A percentile compares a stretch with the other conserved stretches of the same genome.
These are phyloP conservation scores for Nemotelus nigrinus DNA, from an alignment of 2,888 invertebrate species.

Conservation along the genomic window DNA sequence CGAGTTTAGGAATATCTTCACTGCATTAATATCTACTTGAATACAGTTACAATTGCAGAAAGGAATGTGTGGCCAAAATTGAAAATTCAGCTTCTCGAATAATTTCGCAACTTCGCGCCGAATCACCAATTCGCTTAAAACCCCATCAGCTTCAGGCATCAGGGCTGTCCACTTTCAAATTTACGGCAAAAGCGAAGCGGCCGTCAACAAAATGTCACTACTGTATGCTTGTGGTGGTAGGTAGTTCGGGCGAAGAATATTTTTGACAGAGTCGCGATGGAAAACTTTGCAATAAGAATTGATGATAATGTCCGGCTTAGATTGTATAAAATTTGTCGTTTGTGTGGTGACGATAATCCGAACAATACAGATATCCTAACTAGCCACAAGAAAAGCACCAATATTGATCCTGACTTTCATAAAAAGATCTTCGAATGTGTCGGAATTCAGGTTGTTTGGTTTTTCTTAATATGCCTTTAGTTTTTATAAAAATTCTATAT, in stretches of 20 bases:
- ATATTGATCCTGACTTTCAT: constrained; percentile 58
- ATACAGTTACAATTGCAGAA: no score
- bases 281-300: constrained; percentile 63
- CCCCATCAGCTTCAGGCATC: neutral
- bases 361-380: constrained; percentile 59
- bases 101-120: no score
- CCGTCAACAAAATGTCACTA: constrained; percentile 19
- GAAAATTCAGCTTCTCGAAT: no score
- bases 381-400: constrained; percentile 6
- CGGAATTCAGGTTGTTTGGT: constrained; percentile 57
- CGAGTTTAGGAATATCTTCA: no score
- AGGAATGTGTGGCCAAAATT: no score
- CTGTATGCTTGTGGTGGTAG: constrained; percentile 3
- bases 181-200: constrained; percentile 17
- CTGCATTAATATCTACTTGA: no score
- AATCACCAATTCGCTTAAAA: no score
- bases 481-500: constrained; percentile 4
- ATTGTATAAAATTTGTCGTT: constrained; percentile 63
- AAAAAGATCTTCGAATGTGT: constrained; percentile 60
- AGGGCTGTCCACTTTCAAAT: constrained; percentile 15
- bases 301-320: constrained; percentile 61
- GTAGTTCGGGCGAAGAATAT: constrained; percentile 36
- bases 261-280: constrained; percentile 54
- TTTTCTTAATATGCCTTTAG: constrained; percentile 26
- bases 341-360: constrained; percentile 64